Conservation (phyloP, 2,113 vertebrate genomes). For the Python bivittatus region DNA sequence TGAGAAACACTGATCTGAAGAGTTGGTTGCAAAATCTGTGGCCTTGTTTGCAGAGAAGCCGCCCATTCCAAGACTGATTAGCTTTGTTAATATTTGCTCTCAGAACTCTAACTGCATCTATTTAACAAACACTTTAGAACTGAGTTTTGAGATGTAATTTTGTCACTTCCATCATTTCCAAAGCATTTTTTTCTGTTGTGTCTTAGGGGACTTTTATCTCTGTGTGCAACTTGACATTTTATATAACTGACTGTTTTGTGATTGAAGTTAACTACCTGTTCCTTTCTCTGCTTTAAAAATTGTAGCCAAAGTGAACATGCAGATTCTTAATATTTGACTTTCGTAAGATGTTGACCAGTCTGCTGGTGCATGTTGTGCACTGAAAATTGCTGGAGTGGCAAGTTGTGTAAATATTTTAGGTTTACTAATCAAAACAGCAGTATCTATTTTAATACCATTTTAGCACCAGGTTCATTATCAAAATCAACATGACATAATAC, state of each 20-base stretch:
- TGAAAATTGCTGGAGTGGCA: not conserved
- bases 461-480: not conserved
- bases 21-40: not conserved
- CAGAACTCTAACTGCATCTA: not conserved
- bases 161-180: not conserved
- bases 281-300: not conserved
- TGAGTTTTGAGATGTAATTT: not conserved
- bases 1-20: not conserved
- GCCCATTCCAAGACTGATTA: not conserved
- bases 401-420: not conserved
- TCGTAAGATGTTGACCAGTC: not conserved
- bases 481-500: not conserved
- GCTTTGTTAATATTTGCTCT: not conserved
- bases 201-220: not conserved
- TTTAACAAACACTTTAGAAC: not conserved
- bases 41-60: not conserved
- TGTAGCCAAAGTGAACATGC: not conserved
- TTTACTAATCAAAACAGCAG: not conserved
- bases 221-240: not conserved
- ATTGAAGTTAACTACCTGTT: not conserved
- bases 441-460: not conserved
- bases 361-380: not conserved
- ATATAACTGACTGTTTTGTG: not conserved
- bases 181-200: not conserved
- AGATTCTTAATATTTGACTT: accelerated